A percentile compares a stretch with the other conserved stretches of the same genome.
These are phyloP conservation scores for Sula dactylatra DNA, from an alignment of 2,113 vertebrate species.

Conservation along the genomic window DNA sequence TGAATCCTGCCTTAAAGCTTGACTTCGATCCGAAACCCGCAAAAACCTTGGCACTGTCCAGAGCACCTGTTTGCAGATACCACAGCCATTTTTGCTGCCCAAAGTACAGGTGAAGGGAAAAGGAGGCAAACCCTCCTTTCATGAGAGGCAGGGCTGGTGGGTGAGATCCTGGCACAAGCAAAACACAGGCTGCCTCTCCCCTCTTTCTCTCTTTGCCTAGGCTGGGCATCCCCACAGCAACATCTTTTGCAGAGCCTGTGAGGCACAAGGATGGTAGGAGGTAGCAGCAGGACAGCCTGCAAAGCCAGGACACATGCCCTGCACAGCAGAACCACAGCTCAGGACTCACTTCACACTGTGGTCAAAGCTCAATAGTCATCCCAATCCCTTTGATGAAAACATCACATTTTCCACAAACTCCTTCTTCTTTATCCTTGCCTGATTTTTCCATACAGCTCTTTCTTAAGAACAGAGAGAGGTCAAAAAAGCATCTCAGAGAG, in stretches of 20 bases:
- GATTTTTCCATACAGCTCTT: not conserved
- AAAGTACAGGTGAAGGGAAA: not conserved
- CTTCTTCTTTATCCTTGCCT: not conserved
- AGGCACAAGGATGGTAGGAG: not conserved
- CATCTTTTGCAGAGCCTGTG: not conserved
- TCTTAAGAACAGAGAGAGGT: not conserved
- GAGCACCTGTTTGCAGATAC: not conserved
- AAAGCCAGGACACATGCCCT: fast-evolving
- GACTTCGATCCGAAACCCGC: not conserved
- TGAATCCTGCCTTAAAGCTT: not conserved
- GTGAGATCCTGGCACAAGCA: not conserved
- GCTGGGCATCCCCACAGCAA: fast-evolving
- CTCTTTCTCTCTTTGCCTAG: not conserved
- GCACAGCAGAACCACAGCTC: not conserved
- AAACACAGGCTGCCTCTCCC: not conserved
- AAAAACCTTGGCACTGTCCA: not conserved
- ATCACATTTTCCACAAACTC: not conserved
- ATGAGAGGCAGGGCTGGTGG: not conserved
- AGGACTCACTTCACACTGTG: not conserved
- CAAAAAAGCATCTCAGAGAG: not conserved
- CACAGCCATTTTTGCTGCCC: not conserved
- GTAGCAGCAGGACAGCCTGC: not conserved
- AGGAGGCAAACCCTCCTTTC: not conserved
- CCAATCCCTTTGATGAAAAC: not conserved
- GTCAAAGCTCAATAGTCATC: not conserved